Evolutionary conservation across 2,113 vertebrate genomes (phyloP), one percentile per base, ranked within the genome.

Genomic region (Labeo catla): DNA sequence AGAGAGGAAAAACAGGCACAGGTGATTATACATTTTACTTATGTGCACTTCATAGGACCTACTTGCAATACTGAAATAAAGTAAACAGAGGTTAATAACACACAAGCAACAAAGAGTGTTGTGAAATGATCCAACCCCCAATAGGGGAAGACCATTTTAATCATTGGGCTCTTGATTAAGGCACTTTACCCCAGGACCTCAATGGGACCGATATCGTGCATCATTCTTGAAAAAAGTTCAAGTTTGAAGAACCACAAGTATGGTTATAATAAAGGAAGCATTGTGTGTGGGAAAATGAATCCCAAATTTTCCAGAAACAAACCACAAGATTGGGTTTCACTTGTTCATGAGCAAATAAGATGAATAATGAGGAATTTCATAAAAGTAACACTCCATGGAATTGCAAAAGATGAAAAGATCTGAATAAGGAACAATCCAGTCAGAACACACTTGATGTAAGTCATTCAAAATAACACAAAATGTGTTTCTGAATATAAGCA

Each of bases 1-100:
- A 87, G 89, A 91, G 88, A 89, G 74, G 63, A 87, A 91, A 85
- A 92, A 92, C 76, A 92, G 79, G 84, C 84, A 90, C 21, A 90
- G 90, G 61, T 86, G 89, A 93, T 87, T 93, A 88, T 93, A 87
- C 89, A 79, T 81, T 61, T 34, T 39, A 54, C 76, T 78, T 57
- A 77, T 70, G 49, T n/a, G n/a, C 63, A 70, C 76, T 54, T 78
- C 57, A 79, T 34, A 61, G 45, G 52, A 84, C 15, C 57, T 61
- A 84, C 65, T 63, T 74, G 28, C 45, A 21, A 74, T 65, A 81
- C 61, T 88, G 59, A 84, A 82, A 87, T 39, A 88, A 59, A 90
- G 83, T 76, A 85, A 68, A 84, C 43, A 83, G n/a, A 84, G 76
- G 59, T 87, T 87, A 84, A 84, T 72, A 83, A 77, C n/a, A 77